phyloP scores from a whole-genome alignment of 2,888 invertebrate genomes.

The Graphium colonna region DNA sequence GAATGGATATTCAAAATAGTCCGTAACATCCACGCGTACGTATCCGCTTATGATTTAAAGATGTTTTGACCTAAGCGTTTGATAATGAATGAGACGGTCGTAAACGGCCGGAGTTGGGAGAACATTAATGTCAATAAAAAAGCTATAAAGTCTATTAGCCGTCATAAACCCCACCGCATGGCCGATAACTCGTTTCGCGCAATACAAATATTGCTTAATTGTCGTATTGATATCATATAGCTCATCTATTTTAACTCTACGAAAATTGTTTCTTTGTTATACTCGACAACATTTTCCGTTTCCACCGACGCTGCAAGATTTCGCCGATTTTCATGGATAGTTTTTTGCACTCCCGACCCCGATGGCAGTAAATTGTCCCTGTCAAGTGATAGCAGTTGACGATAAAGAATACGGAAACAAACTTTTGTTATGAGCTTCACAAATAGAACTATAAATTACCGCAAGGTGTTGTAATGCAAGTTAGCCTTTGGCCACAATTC shows the following conservation, averaged over 20 bases:
- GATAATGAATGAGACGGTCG: constrained; percentile 76
- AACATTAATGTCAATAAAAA: constrained; percentile 80
- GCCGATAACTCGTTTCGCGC: constrained; percentile 68
- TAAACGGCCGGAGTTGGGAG: constrained; percentile 72
- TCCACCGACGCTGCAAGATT: constrained; percentile 8
- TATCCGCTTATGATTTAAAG: constrained; percentile 69
- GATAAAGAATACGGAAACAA: constrained; percentile 76
- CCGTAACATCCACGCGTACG: constrained; percentile 47
- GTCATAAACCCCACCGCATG: constrained; percentile 76
- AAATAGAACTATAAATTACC: constrained; percentile 73
- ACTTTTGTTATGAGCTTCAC: constrained; percentile 67
- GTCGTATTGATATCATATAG: constrained; percentile 46
- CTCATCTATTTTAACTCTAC: not conserved
- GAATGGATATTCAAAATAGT: constrained; percentile 38
- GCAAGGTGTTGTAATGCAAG: constrained; percentile 68
- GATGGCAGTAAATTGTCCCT: constrained; percentile 57
- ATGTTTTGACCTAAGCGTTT: constrained; percentile 73
- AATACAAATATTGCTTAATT: constrained; percentile 67
- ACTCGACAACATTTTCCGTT: constrained; percentile 8
- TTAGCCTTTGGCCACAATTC: constrained; percentile 66
- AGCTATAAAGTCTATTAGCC: constrained; percentile 76
- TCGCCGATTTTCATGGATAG: constrained; percentile 13
- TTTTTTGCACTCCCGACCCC: constrained; percentile 15
- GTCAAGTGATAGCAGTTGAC: constrained; percentile 63
- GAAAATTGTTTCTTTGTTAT: not conserved